Conservation (phyloP, 2,797 vertebrate genomes). For the Coluber constrictor region DNA sequence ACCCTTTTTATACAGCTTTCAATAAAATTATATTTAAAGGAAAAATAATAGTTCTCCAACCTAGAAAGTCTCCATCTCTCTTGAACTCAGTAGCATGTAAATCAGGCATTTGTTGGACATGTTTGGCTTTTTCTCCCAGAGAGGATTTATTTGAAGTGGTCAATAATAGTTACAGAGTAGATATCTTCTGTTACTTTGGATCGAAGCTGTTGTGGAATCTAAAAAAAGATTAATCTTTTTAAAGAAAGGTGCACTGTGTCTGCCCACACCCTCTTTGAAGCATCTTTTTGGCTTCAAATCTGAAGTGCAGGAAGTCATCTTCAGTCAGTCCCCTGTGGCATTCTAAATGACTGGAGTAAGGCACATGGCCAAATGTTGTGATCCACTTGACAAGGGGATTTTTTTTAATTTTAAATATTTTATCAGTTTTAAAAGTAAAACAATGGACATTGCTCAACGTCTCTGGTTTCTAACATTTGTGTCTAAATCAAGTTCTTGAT, state of each 20-base stretch:
- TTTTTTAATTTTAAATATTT: too few species aligned
- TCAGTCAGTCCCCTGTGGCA: too few species aligned
- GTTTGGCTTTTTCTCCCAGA: neutral
- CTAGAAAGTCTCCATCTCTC: neutral
- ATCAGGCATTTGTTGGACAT: neutral
- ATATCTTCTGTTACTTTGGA: neutral
- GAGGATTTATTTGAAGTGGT: neutral
- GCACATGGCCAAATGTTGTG: neutral
- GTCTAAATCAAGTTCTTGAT: too few species aligned
- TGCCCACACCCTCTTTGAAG: neutral
- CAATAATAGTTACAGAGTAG: neutral
- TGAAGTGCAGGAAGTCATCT: neutral
- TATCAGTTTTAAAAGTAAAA: too few species aligned
- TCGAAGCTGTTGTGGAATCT: neutral
- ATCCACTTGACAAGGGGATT: neutral
- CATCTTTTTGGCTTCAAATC: neutral
- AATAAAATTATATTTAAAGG: too few species aligned
- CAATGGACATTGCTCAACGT: too few species aligned
- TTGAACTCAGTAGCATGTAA: neutral
- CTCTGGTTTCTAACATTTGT: too few species aligned
- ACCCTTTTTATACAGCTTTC: too few species aligned
- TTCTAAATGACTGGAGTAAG: neutral
- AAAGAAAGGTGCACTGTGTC: neutral
- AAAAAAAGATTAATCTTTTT: neutral
- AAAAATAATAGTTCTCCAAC: too few species aligned